Evolutionary conservation across 2,888 invertebrate species (phyloP), one percentile per base, ranked within the genome.

Genomic region (Hyles lineata): DNA sequence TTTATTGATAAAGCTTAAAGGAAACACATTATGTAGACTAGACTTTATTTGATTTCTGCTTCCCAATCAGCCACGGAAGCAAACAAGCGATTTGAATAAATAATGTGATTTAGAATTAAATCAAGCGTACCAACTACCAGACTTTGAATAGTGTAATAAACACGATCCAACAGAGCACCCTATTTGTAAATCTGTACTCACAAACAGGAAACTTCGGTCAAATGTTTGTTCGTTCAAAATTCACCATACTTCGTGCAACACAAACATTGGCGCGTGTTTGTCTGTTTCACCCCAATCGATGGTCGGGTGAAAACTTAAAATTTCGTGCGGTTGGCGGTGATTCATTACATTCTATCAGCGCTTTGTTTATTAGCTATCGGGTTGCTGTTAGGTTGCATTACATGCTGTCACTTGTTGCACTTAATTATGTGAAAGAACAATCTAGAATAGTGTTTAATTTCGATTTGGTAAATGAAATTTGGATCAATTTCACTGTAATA

Each of bases 171-270:
- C 35, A 7, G 21, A 11, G 50, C 23, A 23, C 67, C 23, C 67
- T 67, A 67, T 67, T 67, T 67, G 67, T 62, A 35, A 35, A 62
- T 23, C 61, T 29, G 29, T 9, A 50, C 50, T 21, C 50, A 67
- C 23, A 50, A 55, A n/a, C 50, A 43, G 63, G 43, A 35, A 63
- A 63, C 63, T 43, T 67, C 23, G 67, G 43, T 67, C 67, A 67
- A 67, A 67, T 50, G 67, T 67, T 67, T 67, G 67, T 50, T 50
- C 23, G 23, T 50, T 67, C 67, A 67, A 67, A 67, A 67, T 67
- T 67, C 50, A 67, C 63, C 35, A 67, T 67, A 67, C 67, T 67
- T 67, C 67, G 67, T 7, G 43, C 50, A 67, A 67, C 35, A 43
- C 67, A 67, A 67, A 67, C 67, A 67, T 50, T 67, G 67, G 67